Percentiles rank a stretch among this genome's conserved stretches.
Evolutionary conservation across 2,888 invertebrate genomes (phyloP).

Genomic region (Sabatieria punctata): DNA sequence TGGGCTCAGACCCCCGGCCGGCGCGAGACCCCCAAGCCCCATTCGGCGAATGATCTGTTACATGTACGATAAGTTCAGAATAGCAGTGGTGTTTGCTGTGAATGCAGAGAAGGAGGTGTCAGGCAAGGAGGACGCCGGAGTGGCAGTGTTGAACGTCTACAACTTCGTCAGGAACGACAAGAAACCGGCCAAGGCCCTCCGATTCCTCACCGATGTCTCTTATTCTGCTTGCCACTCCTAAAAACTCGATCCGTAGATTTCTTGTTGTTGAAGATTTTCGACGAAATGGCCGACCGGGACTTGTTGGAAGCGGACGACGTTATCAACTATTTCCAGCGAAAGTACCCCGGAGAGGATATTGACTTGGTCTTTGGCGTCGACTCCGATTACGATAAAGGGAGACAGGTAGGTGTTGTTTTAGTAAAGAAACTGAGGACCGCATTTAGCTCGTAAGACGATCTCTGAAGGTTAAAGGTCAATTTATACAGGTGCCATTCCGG

Average conservation of each 20-base stretch:
- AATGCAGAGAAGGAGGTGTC: slow-evolving; percentile 44
- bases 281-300: slow-evolving; percentile 10
- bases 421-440: no score
- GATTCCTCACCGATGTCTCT: slow-evolving; percentile 61
- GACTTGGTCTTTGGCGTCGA: slow-evolving; percentile 67
- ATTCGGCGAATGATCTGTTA: background rate
- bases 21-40: no score
- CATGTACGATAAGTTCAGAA: slow-evolving; percentile 40
- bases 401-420: slow-evolving; percentile 39
- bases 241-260: no score
- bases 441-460: no score
- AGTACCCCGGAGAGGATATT: slow-evolving; percentile 44
- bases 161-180: slow-evolving; percentile 68
- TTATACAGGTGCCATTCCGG: no score
- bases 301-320: slow-evolving; percentile 50
- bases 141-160: slow-evolving; percentile 68
- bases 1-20: no score
- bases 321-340: slow-evolving; percentile 48
- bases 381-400: slow-evolving; percentile 68
- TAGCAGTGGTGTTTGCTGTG: slow-evolving; percentile 60
- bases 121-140: slow-evolving; percentile 52
- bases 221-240: no score
- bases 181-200: slow-evolving; percentile 52
- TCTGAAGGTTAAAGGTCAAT: no score
- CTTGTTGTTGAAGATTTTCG: slow-evolving; percentile 12